Evolutionary conservation across 1,140 invertebrate species (phyloP).

Genomic region (Achatina immaculata): DNA sequence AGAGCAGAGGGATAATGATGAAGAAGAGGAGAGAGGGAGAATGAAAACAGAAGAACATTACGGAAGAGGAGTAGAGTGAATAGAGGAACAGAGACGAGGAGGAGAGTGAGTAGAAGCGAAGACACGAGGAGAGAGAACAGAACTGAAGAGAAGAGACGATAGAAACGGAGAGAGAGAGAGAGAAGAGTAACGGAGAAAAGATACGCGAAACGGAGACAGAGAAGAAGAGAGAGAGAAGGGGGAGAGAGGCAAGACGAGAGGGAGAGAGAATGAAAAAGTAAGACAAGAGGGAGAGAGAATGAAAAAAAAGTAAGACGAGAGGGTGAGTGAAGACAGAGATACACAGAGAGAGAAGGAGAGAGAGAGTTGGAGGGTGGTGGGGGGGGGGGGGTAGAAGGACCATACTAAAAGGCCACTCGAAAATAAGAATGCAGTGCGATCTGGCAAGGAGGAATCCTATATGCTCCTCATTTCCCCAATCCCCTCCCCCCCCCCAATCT

Average conservation of each 20-base stretch:
- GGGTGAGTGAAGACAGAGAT: constrained; percentile 1
- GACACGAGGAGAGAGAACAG: background rate
- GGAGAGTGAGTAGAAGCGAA: background rate
- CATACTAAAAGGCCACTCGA: too few relatives aligned
- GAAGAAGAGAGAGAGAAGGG: background rate
- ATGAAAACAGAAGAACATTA: background rate
- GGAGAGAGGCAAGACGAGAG: background rate
- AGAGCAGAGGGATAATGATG: background rate
- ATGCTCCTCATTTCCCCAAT: too few relatives aligned
- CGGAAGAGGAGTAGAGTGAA: background rate
- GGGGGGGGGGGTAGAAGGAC: too few relatives aligned
- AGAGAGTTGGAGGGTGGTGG: too few relatives aligned
- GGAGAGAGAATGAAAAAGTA: background rate
- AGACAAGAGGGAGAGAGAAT: background rate
- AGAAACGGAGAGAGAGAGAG: background rate
- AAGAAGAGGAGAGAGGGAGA: background rate
- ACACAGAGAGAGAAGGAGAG: background rate
- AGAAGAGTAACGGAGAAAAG: background rate
- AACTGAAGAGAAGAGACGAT: background rate
- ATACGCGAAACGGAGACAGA: too few relatives aligned
- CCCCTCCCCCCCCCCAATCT: too few relatives aligned
- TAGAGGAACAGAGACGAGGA: background rate
- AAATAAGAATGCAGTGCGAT: too few relatives aligned
- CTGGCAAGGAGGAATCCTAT: too few relatives aligned
- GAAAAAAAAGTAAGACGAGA: background rate